phyloP scores from a whole-genome alignment of 2,113 vertebrate genomes.

The Gracilinanus agilis region DNA sequence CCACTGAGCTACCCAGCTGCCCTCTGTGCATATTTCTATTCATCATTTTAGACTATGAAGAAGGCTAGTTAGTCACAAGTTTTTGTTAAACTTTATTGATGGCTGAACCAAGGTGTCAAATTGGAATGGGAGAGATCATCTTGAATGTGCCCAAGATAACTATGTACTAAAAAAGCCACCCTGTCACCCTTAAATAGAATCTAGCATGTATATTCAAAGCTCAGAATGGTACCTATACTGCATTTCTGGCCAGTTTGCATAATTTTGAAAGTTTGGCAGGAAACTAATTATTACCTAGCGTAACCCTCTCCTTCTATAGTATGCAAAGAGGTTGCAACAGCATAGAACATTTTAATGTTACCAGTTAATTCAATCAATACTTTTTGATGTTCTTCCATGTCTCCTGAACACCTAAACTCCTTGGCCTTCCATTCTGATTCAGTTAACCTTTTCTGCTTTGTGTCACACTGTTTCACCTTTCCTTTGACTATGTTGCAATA shows the following conservation, averaged over 20 bases:
- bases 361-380: background rate
- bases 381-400: background rate
- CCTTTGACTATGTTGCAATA: background rate
- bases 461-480: background rate
- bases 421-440: background rate
- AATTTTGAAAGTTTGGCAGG: background rate
- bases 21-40: too few relatives aligned
- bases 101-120: background rate
- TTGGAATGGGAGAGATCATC: background rate
- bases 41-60: background rate
- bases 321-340: background rate
- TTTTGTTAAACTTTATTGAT: background rate
- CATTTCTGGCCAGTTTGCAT: background rate
- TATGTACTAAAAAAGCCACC: background rate
- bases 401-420: background rate
- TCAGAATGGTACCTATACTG: background rate
- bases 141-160: background rate
- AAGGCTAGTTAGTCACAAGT: background rate
- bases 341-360: background rate
- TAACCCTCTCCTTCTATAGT: background rate
- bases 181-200: background rate
- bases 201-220: background rate
- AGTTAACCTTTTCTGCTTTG: background rate
- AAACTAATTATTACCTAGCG: background rate
- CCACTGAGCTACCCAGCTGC: too few relatives aligned